phyloP scores from a whole-genome alignment of 2,888 invertebrate genomes.

The Drosophila stalkeri region DNA sequence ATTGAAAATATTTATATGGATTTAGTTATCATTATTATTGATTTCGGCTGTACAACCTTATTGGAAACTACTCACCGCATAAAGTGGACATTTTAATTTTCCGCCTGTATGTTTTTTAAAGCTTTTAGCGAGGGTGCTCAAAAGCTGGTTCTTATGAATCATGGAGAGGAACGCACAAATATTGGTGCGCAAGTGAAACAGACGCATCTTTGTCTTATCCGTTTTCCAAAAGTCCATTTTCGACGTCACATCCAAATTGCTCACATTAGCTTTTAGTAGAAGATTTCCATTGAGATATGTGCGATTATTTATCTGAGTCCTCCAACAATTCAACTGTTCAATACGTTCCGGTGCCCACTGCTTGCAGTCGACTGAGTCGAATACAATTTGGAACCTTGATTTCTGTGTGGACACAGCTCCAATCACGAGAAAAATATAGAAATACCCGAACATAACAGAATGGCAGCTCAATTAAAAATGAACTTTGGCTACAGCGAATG shows the following conservation, averaged over 20 bases:
- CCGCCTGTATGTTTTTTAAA: constrained; percentile 1
- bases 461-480: background rate
- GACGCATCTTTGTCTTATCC: constrained; percentile 17
- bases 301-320: constrained; percentile 19
- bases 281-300: constrained; percentile 25
- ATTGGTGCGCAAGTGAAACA: constrained; percentile 21
- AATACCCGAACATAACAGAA: constrained; percentile 19
- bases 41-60: background rate
- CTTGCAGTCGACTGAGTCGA: constrained; percentile 2
- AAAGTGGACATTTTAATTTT: constrained; percentile 22
- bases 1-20: background rate
- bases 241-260: constrained; percentile 1
- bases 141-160: constrained; percentile 23
- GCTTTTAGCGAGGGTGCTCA: constrained; percentile 10
- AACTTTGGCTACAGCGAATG: background rate
- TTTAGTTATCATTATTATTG: background rate
- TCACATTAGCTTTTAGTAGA: constrained; percentile 7
- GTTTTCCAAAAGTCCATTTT: constrained; percentile 48
- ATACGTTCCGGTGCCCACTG: constrained; percentile 23
- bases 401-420: constrained; percentile 6
- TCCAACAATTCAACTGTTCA: background rate
- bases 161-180: constrained; percentile 21
- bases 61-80: constrained; percentile 14
- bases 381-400: constrained; percentile 12
- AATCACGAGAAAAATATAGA: constrained; percentile 8